These are phyloP conservation scores for Brachypteracias leptosomus DNA, from an alignment of 2,113 vertebrate genomes.

Conservation along the genomic window DNA sequence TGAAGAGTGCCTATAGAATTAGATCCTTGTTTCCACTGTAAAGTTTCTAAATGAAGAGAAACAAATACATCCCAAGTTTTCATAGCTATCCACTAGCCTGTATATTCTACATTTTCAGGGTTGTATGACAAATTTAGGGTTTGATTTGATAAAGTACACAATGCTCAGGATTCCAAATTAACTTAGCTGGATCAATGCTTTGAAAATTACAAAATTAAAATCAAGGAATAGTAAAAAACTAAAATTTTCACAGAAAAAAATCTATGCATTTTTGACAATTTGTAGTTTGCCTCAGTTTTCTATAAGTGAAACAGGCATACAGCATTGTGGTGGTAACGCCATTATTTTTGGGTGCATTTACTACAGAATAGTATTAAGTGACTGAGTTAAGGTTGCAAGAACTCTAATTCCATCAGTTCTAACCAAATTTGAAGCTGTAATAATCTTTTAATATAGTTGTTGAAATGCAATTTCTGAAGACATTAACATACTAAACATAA, in stretches of 20 bases:
- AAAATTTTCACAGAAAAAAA: fast-evolving
- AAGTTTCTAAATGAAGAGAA: not conserved
- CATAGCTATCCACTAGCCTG: not conserved
- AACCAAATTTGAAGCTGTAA: not conserved
- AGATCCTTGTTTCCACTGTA: not conserved
- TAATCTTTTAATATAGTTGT: not conserved
- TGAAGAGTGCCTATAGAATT: not conserved
- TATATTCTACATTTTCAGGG: not conserved
- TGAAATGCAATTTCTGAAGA: not conserved
- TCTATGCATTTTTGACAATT: not conserved
- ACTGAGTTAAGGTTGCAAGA: not conserved
- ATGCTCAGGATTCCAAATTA: not conserved
- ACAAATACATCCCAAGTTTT: not conserved
- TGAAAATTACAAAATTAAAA: not conserved
- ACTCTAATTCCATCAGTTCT: not conserved
- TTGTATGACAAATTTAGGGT: not conserved
- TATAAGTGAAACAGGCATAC: not conserved
- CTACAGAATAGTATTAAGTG: not conserved
- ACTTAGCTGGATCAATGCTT: not conserved
- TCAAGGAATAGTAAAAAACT: not conserved
- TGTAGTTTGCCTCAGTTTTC: not conserved
- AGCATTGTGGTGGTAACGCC: not conserved
- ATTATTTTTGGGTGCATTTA: not conserved
- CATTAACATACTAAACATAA: not conserved
- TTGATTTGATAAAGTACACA: not conserved